Evolutionary conservation across 2,113 vertebrate species (phyloP).

Genomic region (Sinosuthora webbiana): DNA sequence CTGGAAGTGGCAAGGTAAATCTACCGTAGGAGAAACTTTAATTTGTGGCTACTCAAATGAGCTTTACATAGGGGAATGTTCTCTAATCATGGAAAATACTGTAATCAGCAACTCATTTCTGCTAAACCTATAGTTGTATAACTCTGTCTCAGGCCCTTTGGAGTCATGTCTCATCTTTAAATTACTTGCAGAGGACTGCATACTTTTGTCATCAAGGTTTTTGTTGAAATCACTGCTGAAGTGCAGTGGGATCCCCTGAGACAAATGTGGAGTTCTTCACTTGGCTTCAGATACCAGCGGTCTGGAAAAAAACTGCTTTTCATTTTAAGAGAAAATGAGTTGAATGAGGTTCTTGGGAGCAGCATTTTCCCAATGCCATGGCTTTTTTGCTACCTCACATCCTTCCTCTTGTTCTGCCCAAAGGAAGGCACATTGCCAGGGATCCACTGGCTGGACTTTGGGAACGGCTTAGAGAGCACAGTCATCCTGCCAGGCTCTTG

Average conservation of each 20-base stretch:
- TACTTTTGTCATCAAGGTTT: constrained; percentile 13
- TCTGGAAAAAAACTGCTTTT: constrained; percentile 45
- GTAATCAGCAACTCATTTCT: neutral
- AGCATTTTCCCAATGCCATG: neutral
- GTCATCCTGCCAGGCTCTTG: neutral
- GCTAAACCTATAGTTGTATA: neutral
- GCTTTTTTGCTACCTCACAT: neutral
- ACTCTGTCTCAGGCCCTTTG: neutral
- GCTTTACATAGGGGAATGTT: neutral
- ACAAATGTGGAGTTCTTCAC: neutral
- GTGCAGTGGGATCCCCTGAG: constrained; percentile 28
- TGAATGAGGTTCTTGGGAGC: neutral
- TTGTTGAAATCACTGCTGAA: constrained; percentile 23
- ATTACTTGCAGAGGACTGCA: neutral
- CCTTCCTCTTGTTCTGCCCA: neutral
- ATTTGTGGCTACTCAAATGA: neutral
- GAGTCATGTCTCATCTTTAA: neutral
- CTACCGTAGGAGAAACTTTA: neutral
- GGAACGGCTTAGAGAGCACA: neutral
- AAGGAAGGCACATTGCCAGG: neutral
- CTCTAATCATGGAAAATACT: neutral
- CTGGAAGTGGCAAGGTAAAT: neutral
- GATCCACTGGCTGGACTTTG: neutral
- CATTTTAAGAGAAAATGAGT: neutral
- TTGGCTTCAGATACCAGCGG: neutral